Percentiles rank a stretch among this genome's conserved stretches.
Conservation (phyloP, 2,113 vertebrate genomes). For the Plotosus lineatus region DNA sequence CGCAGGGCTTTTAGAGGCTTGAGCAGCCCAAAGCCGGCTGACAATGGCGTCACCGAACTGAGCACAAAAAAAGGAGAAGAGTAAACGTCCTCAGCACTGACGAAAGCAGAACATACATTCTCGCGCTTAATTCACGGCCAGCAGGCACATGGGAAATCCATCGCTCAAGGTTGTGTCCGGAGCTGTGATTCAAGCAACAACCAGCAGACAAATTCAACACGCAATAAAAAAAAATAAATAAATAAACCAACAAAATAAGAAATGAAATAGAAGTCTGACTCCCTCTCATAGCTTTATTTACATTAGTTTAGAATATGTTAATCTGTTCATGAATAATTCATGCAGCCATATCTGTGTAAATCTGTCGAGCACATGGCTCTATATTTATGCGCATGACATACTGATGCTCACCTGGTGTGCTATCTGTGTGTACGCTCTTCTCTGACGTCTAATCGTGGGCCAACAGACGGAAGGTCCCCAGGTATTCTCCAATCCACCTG, state of each 20-base stretch:
- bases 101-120: neutral
- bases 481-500: slow-evolving; percentile 54
- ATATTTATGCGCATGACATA: slow-evolving; percentile 24
- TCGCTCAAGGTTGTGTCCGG: neutral
- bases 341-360: neutral
- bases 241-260: neutral
- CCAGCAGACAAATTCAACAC: neutral
- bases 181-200: too few relatives aligned
- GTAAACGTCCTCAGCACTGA: neutral
- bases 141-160: neutral
- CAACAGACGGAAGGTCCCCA: slow-evolving; percentile 53
- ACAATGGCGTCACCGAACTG: neutral
- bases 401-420: slow-evolving; percentile 19
- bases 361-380: neutral
- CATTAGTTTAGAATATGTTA: neutral
- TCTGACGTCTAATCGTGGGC: slow-evolving; percentile 42
- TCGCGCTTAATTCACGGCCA: neutral
- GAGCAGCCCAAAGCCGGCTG: neutral
- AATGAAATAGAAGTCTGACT: neutral
- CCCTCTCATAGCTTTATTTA: neutral
- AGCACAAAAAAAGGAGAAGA: neutral
- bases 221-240: neutral
- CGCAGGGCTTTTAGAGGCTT: neutral
- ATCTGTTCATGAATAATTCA: neutral
- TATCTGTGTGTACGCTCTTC: slow-evolving; percentile 34